Evolutionary conservation across 1,140 invertebrate species (phyloP).

Genomic region (Pomacea maculata): DNA sequence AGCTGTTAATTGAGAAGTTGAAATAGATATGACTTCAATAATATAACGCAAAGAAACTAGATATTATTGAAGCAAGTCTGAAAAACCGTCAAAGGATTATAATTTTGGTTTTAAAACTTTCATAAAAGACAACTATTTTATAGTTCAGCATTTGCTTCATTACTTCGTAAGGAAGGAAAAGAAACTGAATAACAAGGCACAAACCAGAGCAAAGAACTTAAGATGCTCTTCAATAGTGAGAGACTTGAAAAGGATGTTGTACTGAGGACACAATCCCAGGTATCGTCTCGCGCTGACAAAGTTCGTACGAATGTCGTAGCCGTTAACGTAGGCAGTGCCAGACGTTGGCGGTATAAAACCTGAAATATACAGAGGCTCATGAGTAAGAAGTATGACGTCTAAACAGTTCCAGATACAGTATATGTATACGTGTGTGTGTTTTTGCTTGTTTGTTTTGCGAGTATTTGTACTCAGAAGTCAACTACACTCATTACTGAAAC

Average conservation of each 20-base stretch:
- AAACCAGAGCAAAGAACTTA: constrained; percentile 78
- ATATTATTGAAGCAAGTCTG: no score
- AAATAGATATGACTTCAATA: no score
- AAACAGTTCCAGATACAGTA: background rate
- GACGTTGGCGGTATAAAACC: constrained; percentile 76
- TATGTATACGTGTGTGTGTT: background rate
- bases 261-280: constrained; percentile 92
- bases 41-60: no score
- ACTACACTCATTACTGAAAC: background rate
- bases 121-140: no score
- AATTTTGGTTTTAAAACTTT: no score
- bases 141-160: no score
- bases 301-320: constrained; percentile 71
- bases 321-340: constrained; percentile 77
- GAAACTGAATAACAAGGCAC: background rate
- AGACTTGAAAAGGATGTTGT: constrained; percentile 92
- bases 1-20: no score
- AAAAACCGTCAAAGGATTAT: no score
- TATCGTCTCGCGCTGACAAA: constrained; percentile 73
- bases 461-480: background rate
- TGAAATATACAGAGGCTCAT: background rate
- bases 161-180: no score
- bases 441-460: background rate
- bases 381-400: background rate
- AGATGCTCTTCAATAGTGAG: constrained; percentile 91